Percentiles rank a stretch among this genome's conserved stretches.
Evolutionary conservation across 1,140 invertebrate genomes (phyloP).

Genomic region (Hylyphantes graminicola): DNA sequence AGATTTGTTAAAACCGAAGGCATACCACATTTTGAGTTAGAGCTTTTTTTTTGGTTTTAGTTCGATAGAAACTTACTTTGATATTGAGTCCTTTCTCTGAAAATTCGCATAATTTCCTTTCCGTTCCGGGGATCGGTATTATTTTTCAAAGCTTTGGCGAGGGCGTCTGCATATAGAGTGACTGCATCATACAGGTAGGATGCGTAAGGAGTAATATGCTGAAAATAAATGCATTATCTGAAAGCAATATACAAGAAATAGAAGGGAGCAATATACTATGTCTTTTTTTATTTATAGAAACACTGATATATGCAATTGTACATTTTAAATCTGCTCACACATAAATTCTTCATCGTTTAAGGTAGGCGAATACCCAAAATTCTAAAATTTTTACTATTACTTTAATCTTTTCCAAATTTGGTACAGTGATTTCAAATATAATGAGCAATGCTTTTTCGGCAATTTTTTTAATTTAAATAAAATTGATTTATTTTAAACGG

Average conservation of each 20-base stretch:
- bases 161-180: constrained; percentile 86
- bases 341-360: background rate
- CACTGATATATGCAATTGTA: too few relatives aligned
- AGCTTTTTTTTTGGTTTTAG: too few relatives aligned
- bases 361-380: too few relatives aligned
- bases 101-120: constrained; percentile 67
- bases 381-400: too few relatives aligned
- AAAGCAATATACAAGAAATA: background rate
- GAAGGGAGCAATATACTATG: background rate
- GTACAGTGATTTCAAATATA: too few relatives aligned
- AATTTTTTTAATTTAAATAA: too few relatives aligned
- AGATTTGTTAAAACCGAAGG: too few relatives aligned
- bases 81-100: constrained; percentile 62
- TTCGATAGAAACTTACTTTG: constrained; percentile 48
- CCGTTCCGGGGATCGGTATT: constrained; percentile 66
- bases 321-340: background rate
- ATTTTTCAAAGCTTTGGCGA: constrained; percentile 77
- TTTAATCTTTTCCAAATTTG: too few relatives aligned
- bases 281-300: too few relatives aligned
- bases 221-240: constrained; percentile 64
- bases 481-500: too few relatives aligned
- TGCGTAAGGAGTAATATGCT: constrained; percentile 88
- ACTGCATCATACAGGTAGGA: constrained; percentile 97
- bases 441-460: too few relatives aligned
- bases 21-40: too few relatives aligned